Evolutionary conservation across 2,888 invertebrate genomes (phyloP).

Genomic region (Cantharis flavilabris): DNA sequence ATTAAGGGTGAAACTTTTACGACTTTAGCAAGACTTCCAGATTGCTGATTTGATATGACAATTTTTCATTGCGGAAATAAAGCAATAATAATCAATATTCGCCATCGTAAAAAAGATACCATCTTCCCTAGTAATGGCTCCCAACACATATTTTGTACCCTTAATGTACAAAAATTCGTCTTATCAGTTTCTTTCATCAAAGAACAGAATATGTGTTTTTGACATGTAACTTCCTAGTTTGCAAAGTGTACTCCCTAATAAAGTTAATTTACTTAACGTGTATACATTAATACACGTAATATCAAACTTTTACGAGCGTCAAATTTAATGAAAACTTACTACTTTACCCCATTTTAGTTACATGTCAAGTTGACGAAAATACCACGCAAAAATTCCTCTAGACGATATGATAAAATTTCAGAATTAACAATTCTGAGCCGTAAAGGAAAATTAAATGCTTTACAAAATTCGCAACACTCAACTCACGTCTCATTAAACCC

Average conservation of each 20-base stretch:
- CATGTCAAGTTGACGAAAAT: background rate
- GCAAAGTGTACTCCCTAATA: background rate
- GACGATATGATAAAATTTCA: background rate
- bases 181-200: background rate
- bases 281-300: background rate
- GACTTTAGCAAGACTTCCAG: background rate
- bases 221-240: background rate
- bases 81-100: background rate
- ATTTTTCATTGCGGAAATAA: background rate
- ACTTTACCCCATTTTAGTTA: background rate
- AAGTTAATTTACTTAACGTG: background rate
- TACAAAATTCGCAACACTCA: background rate
- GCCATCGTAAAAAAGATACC: background rate
- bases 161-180: background rate
- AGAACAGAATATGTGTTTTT: background rate
- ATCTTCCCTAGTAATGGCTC: background rate
- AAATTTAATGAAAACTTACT: slow-evolving; percentile 1
- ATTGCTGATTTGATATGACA: background rate
- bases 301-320: background rate
- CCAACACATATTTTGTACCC: background rate
- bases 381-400: background rate
- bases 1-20: background rate
- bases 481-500: background rate
- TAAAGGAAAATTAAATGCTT: background rate
- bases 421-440: background rate